Percentiles rank a stretch among this genome's conserved stretches.
Conservation (phyloP, 2,888 invertebrate species). For the Seira musarum region DNA sequence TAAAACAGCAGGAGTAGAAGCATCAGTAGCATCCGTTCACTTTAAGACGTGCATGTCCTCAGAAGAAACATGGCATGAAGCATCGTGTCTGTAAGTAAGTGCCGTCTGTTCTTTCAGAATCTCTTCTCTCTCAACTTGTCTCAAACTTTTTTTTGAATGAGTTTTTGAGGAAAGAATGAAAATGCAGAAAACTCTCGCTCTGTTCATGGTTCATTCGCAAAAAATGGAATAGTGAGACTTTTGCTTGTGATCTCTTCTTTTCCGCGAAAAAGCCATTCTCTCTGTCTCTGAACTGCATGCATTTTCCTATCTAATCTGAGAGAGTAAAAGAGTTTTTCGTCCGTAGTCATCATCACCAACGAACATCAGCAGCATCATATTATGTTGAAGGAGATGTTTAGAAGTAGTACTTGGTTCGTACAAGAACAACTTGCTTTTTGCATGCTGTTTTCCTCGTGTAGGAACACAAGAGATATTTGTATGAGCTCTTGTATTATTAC, state of each 20-base stretch:
- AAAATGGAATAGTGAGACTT: too few species aligned
- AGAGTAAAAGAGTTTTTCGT: slow-evolving; percentile 38
- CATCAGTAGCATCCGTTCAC: neutral
- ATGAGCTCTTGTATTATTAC: slow-evolving; percentile 44
- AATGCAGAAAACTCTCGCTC: too few species aligned
- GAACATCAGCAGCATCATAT: slow-evolving; percentile 16
- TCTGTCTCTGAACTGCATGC: too few species aligned
- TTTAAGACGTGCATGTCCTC: slow-evolving; percentile 42
- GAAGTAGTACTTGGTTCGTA: neutral
- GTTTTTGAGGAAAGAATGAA: too few species aligned
- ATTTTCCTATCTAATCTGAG: too few species aligned
- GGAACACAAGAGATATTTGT: slow-evolving; percentile 58
- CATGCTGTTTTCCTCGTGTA: slow-evolving; percentile 44
- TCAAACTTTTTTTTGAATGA: too few species aligned
- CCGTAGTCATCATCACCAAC: slow-evolving; percentile 21
- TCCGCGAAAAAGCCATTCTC: too few species aligned
- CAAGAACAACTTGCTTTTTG: slow-evolving; percentile 50
- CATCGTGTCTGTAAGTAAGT: slow-evolving; percentile 53
- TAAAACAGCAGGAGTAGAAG: slow-evolving; percentile 46
- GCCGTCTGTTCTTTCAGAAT: slow-evolving; percentile 46
- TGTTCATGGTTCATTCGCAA: too few species aligned
- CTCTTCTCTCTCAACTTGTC: too few species aligned
- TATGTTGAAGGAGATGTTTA: slow-evolving; percentile 34
- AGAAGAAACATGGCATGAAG: slow-evolving; percentile 26
- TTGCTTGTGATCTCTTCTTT: too few species aligned